Percentiles rank a stretch among this genome's conserved stretches.
These are phyloP conservation scores for Drosophila paracracens DNA, from an alignment of 2,888 invertebrate genomes.

Conservation along the genomic window DNA sequence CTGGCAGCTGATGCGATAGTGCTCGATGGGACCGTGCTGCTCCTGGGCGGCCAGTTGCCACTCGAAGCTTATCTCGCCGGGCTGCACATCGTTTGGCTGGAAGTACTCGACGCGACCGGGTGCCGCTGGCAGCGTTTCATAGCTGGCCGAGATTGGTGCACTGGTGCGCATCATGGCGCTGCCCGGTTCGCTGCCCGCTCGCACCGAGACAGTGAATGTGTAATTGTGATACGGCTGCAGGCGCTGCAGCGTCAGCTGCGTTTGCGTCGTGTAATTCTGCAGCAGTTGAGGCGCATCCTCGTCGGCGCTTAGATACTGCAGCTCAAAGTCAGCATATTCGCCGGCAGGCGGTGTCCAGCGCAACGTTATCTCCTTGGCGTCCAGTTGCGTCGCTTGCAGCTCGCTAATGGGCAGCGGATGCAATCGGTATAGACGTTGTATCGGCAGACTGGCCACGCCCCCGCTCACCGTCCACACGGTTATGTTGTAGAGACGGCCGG, in stretches of 20 bases:
- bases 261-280: conserved; percentile 90
- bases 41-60: conserved; percentile 92
- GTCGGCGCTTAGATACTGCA: conserved; percentile 92
- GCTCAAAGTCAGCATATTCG: conserved; percentile 94
- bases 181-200: conserved; percentile 88
- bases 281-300: conserved; percentile 88
- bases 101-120: conserved; percentile 92
- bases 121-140: conserved; percentile 92
- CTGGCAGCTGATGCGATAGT: conserved; percentile 92
- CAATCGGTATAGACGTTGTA: conserved; percentile 93
- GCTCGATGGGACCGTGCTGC: conserved; percentile 93
- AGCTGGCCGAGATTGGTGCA: conserved; percentile 91
- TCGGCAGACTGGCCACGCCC: conserved; percentile 93
- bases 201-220: conserved; percentile 94
- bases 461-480: conserved; percentile 96
- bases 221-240: conserved; percentile 94
- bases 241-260: conserved; percentile 88
- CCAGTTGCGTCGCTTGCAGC: conserved; percentile 91
- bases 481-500: conserved; percentile 95
- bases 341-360: conserved; percentile 94
- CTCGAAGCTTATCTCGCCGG: conserved; percentile 91
- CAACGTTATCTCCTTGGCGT: conserved; percentile 91
- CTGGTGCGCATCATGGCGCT: conserved; percentile 89
- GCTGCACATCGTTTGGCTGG: conserved; percentile 91
- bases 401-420: conserved; percentile 93